Percentiles rank a stretch among this genome's conserved stretches.
Conservation (phyloP, 2,888 invertebrate species). For the Leucophora obtusa region DNA sequence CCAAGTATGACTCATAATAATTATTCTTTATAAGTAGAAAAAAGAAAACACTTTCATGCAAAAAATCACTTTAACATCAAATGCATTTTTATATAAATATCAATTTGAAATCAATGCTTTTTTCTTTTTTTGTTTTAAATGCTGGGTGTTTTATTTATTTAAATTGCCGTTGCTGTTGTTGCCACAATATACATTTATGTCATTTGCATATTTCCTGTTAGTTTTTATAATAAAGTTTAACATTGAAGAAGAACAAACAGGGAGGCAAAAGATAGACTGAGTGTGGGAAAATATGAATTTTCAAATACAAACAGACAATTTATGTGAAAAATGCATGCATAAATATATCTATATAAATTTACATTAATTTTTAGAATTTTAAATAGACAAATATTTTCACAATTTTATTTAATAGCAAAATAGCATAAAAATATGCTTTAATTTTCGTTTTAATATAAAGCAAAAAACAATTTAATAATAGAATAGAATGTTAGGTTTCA, state of each 20-base stretch:
- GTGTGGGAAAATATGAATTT: no score
- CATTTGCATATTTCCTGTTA: conserved; percentile 38
- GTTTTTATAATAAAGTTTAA: conserved; percentile 1
- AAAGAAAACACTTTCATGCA: not conserved
- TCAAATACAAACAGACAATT: no score
- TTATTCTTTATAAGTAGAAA: not conserved
- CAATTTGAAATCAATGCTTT: conserved; percentile 5
- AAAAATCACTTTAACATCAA: not conserved
- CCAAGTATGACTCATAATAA: not conserved
- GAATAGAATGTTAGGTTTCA: no score
- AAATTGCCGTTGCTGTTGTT: not conserved
- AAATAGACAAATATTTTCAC: no score
- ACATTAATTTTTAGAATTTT: no score
- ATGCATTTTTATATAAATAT: not conserved
- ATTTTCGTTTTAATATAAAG: no score
- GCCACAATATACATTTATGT: conserved; percentile 41
- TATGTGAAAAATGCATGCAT: no score
- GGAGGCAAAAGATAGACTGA: not conserved
- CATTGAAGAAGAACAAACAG: not conserved
- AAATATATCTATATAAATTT: no score
- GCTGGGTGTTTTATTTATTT: not conserved
- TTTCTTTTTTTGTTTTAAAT: not conserved
- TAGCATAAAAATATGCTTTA: no score
- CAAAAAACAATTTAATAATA: no score
- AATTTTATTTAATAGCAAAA: no score